Conservation (phyloP, 2,113 vertebrate species). For the Hippoglossus stenolepis region DNA sequence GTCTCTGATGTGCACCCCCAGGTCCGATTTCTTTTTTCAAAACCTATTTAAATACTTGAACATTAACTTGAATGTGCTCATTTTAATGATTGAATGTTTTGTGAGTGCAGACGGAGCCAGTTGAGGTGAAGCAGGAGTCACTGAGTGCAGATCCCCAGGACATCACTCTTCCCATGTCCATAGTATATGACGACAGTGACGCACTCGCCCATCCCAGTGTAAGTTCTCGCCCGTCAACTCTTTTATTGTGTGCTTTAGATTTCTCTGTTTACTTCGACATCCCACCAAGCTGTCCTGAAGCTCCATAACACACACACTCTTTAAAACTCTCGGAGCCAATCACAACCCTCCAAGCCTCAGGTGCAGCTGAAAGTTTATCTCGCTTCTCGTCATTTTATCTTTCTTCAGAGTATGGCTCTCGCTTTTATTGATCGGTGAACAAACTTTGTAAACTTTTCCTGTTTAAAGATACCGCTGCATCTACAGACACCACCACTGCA, state of each 20-base stretch:
- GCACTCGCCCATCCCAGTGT: constrained; percentile 93
- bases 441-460: constrained; percentile 37
- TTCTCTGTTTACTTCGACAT: not conserved
- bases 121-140: constrained; percentile 65
- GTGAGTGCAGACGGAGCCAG: constrained; percentile 65
- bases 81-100: constrained; percentile 1
- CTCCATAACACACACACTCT: not conserved
- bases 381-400: constrained; percentile 23
- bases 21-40: not conserved
- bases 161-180: constrained; percentile 86
- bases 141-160: constrained; percentile 68
- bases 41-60: not conserved
- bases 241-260: not conserved
- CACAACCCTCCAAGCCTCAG: not conserved
- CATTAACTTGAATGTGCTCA: not conserved
- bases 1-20: too few relatives aligned
- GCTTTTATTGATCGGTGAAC: constrained; percentile 9
- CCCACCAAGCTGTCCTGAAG: not conserved
- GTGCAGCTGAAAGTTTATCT: constrained; percentile 1
- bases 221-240: constrained; percentile 69
- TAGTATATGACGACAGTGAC: constrained; percentile 92
- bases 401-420: not conserved
- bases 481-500: constrained; percentile 8
- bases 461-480: constrained; percentile 17
- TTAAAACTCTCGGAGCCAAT: constrained; percentile 5